Evolutionary conservation across 1,140 invertebrate species (phyloP), one percentile per base, ranked within the genome.

Genomic region (Drosophila murphyi): DNA sequence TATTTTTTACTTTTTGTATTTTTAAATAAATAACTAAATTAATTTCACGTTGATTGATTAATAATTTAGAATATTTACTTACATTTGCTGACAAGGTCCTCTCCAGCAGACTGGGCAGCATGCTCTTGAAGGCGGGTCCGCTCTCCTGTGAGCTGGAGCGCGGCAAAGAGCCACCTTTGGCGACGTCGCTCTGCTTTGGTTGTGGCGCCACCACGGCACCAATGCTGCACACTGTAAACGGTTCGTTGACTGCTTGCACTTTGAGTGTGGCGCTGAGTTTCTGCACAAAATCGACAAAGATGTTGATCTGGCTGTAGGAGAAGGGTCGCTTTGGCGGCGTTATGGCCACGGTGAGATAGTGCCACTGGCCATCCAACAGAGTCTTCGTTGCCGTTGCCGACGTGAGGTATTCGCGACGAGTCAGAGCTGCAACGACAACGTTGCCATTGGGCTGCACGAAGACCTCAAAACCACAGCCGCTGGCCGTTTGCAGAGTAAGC

Each of bases 271-370:
- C 92, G 55, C 92, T 93, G 7, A 94, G 76, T 67, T 93, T 93
- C 70, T 94, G 93, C 28, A 93, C 92, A 37, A 95, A 95, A 92
- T 95, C 95, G 62, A 95, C 93, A 76, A 94, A 95, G 29, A 95
- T 93, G 64, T 92, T 93, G 4, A 95, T 87, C 73, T 95, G 94
- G 77, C 94, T 95, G 72, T 94, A 93, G 10, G 94, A 93, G 88
- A 95, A 95, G n/a, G 95, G 95, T 48, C 95, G 80, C 61, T 94
- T 93, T 1, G 95, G 94, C 39, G 93, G 93, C 3, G 92, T 93
- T 72, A 95, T 94, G 47, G 94, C 94, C 50, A 95, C 93, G 8
- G 93, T 94, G 10, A 95, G 73, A 63, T 93, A 95, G 80, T 96
- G 95, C 95, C 95, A 95, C 55, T 91, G 92, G 28, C 93, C 93